Conservation (phyloP, 2,797 vertebrate genomes). For the Ctenopoma kingsleyae region DNA sequence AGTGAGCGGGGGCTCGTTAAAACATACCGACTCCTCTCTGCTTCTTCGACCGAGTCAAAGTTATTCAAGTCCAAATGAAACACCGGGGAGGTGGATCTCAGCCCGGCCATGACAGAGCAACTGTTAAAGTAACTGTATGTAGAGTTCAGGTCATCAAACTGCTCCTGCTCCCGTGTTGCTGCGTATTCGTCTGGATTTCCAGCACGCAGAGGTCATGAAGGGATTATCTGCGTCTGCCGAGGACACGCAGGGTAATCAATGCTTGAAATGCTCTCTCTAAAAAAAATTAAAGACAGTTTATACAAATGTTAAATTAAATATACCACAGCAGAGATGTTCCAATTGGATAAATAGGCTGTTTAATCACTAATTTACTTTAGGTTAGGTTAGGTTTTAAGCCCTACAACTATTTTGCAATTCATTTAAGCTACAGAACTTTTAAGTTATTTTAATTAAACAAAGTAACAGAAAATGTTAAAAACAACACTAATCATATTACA, state of each 20-base stretch:
- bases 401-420: too few species aligned
- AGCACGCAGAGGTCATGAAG: conserved; percentile 39
- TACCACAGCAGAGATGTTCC: too few species aligned
- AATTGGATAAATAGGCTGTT: too few species aligned
- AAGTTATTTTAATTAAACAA: not conserved
- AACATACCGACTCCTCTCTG: conserved; percentile 60
- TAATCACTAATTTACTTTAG: too few species aligned
- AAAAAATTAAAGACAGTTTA: too few species aligned
- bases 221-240: conserved; percentile 61
- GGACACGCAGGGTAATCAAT: too few species aligned
- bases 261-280: too few species aligned
- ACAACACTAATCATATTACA: not conserved
- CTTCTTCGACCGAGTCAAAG: conserved; percentile 47
- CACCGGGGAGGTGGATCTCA: conserved; percentile 37
- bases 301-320: too few species aligned
- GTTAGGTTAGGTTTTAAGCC: too few species aligned
- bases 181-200: not conserved
- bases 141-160: not conserved
- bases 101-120: conserved; percentile 67
- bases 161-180: not conserved
- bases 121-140: not conserved
- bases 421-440: too few species aligned
- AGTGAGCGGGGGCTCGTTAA: conserved; percentile 72
- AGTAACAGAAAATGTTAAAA: not conserved
- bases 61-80: conserved; percentile 72